Conservation (phyloP, 2,888 invertebrate genomes). For the Cenopis cana region DNA sequence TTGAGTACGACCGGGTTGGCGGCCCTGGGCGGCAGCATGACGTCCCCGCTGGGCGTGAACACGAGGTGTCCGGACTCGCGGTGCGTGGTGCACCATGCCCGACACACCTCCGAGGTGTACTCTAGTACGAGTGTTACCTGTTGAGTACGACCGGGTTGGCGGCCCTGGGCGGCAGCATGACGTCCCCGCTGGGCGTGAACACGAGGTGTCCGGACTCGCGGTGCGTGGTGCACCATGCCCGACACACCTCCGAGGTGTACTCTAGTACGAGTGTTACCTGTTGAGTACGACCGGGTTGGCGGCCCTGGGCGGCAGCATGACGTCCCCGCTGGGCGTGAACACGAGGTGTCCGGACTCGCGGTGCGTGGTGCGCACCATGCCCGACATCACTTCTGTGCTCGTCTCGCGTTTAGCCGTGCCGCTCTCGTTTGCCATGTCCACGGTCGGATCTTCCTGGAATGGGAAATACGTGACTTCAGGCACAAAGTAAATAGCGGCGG, state of each 20-base stretch:
- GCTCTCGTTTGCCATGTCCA: constrained; percentile 73
- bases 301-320: constrained; percentile 75
- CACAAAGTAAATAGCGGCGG: too few relatives aligned
- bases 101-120: constrained; percentile 74
- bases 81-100: constrained; percentile 81
- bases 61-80: constrained; percentile 78
- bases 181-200: constrained; percentile 80
- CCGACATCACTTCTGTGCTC: constrained; percentile 78
- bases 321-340: constrained; percentile 80
- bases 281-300: constrained; percentile 59
- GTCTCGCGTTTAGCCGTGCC: constrained; percentile 65
- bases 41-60: constrained; percentile 80
- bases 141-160: constrained; percentile 59
- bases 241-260: constrained; percentile 74
- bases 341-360: constrained; percentile 78
- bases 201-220: constrained; percentile 78
- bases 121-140: constrained; percentile 12
- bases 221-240: constrained; percentile 81
- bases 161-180: constrained; percentile 75
- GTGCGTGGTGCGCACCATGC: constrained; percentile 81
- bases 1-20: constrained; percentile 59
- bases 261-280: constrained; percentile 12
- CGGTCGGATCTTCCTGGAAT: constrained; percentile 79
- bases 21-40: constrained; percentile 75
- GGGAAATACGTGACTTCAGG: too few relatives aligned